These are phyloP conservation scores for Lagenorhynchus albirostris DNA, from an alignment of 2,113 vertebrate genomes.

Conservation along the genomic window DNA sequence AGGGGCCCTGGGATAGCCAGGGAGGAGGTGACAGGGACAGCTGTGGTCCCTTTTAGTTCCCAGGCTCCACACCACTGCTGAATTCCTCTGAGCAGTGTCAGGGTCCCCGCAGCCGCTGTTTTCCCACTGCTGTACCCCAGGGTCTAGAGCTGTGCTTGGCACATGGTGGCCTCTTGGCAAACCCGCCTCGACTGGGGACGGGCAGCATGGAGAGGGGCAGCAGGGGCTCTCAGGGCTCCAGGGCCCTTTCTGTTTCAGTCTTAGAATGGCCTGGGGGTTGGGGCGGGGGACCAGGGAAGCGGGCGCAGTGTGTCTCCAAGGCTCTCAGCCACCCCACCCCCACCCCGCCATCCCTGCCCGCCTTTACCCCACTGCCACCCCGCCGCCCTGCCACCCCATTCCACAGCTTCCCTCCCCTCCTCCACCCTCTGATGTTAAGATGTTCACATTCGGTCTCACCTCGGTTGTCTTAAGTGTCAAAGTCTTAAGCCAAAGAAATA, in stretches of 20 bases:
- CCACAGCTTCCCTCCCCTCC: not conserved
- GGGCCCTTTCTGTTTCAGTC: not conserved
- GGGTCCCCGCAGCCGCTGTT: not conserved
- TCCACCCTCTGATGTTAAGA: not conserved
- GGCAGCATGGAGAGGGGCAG: not conserved
- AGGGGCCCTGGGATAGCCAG: not conserved
- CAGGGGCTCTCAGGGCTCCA: too few species aligned
- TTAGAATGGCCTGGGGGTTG: rapidly evolving
- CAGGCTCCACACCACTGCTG: not conserved
- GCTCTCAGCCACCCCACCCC: too few species aligned
- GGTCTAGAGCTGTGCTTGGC: not conserved
- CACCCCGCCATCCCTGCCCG: rapidly evolving
- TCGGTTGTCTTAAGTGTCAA: not conserved
- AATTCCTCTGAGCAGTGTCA: not conserved
- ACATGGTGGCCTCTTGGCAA: not conserved
- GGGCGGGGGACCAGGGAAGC: not conserved
- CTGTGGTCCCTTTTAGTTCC: not conserved
- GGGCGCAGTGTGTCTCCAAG: not conserved
- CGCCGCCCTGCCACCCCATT: not conserved
- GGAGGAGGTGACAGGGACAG: not conserved
- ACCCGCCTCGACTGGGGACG: not conserved
- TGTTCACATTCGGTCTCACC: not conserved
- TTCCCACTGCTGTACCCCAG: not conserved
- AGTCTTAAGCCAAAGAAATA: not conserved
- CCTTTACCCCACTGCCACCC: not conserved